Evolutionary conservation across 2,888 invertebrate species (phyloP), one percentile per base, ranked within the genome.

Genomic region (Trachelus iudaicus): DNA sequence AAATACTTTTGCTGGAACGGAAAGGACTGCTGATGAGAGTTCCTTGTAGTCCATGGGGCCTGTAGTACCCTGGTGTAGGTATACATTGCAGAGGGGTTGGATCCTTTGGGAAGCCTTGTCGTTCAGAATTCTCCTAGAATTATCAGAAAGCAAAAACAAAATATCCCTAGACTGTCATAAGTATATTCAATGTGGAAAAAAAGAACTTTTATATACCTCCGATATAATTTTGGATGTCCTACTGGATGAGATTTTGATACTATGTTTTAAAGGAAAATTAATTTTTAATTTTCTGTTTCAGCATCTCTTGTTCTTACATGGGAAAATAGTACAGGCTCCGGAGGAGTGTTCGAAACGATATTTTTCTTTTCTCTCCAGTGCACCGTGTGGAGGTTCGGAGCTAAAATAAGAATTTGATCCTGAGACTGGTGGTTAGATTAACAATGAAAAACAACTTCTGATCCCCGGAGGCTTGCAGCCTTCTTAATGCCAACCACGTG

Each of bases 401-500:
- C 56, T 23, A 56, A 56, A 56, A 56, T 56, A 56, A 56, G 56
- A 56, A 56, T 23, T 56, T 56, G 23, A 56, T 56, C 56, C 56
- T 56, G 9, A 23, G 56, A 56, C 56, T 56, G 23, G 56, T 9
- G 23, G 56, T 56, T 56, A 23, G 56, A 56, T 56, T 56, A 56
- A 23, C 56, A 56, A 56, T 56, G 9, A 69, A 80, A 80, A 78
- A 77, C 69, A 75, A 71, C 71, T 68, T n/a, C n/a, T 37, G 75
- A 80, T 79, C 74, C 71, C 73, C 68, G 56, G 71, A 74, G 76
- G 80, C 78, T 75, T 77, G 79, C 73, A 76, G 78, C 37, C 73
- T 31, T 37, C n/a, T 73, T 83, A 83, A 83, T 82, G 78, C 80
- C 76, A 77, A 73, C 81, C 82, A 83, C 80, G 81, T 83, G 83